Conservation (phyloP, 2,113 vertebrate genomes). For the Butorides virescens region DNA sequence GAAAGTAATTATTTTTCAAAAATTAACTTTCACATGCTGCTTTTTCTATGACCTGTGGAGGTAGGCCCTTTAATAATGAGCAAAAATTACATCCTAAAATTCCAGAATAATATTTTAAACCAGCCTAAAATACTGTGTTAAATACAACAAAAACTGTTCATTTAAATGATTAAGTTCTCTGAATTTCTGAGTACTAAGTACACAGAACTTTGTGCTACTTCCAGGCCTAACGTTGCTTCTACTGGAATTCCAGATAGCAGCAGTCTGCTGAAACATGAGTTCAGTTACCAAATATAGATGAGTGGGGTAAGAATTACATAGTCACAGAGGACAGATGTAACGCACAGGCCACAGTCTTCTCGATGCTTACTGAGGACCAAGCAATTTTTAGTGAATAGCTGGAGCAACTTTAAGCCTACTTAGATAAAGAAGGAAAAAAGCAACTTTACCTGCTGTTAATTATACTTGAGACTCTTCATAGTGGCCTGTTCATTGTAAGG, state of each 20-base stretch:
- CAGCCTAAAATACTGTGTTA: neutral
- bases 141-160: neutral
- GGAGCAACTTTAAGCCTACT: constrained; percentile 24
- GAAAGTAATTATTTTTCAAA: neutral
- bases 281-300: constrained; percentile 93
- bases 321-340: constrained; percentile 86
- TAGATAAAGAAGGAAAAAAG: neutral
- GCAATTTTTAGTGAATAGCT: constrained; percentile 58
- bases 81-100: neutral
- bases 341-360: constrained; percentile 78
- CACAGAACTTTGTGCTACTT: constrained; percentile 56
- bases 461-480: constrained; percentile 31
- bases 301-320: constrained; percentile 76
- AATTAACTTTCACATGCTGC: neutral
- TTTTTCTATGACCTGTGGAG: neutral
- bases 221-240: constrained; percentile 42
- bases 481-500: constrained; percentile 56
- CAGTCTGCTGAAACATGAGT: constrained; percentile 92
- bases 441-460: neutral
- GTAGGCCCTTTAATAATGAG: neutral
- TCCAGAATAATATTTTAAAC: neutral
- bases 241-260: constrained; percentile 76
- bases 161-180: neutral
- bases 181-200: constrained; percentile 55
- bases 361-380: constrained; percentile 70